Evolutionary conservation across 2,888 invertebrate species (phyloP).

Genomic region (Tipula vernalis): DNA sequence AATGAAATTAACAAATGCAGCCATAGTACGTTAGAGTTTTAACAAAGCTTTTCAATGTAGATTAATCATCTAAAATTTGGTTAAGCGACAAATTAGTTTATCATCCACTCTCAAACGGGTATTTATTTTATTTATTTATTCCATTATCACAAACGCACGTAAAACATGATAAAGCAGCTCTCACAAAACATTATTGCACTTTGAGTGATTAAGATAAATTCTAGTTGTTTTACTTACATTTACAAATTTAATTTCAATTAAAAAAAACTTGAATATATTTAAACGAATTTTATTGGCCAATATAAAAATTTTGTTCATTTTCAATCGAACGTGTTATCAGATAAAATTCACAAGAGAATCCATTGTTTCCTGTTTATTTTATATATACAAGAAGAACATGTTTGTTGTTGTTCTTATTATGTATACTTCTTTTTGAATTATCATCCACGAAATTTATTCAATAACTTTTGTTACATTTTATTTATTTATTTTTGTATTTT

Average conservation of each 20-base stretch:
- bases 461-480: conserved; percentile 1
- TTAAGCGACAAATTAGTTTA: not conserved
- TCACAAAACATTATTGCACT: not conserved
- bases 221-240: not conserved
- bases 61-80: not conserved
- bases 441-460: not conserved
- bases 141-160: not conserved
- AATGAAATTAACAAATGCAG: too few species aligned
- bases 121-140: too few species aligned
- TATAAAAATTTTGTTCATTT: not conserved
- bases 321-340: not conserved
- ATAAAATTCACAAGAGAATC: not conserved
- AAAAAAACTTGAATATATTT: not conserved
- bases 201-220: not conserved
- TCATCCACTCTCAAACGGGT: not conserved
- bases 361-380: not conserved
- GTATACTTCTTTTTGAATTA: not conserved
- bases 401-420: not conserved
- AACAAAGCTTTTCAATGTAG: not conserved
- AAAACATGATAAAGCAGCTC: not conserved
- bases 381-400: not conserved
- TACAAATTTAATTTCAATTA: not conserved
- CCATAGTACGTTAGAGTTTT: too few species aligned
- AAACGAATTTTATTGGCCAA: not conserved
- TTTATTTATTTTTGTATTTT: not conserved